Conservation (phyloP, 1,140 invertebrate genomes). For the Chrysomallon squamiferum region DNA sequence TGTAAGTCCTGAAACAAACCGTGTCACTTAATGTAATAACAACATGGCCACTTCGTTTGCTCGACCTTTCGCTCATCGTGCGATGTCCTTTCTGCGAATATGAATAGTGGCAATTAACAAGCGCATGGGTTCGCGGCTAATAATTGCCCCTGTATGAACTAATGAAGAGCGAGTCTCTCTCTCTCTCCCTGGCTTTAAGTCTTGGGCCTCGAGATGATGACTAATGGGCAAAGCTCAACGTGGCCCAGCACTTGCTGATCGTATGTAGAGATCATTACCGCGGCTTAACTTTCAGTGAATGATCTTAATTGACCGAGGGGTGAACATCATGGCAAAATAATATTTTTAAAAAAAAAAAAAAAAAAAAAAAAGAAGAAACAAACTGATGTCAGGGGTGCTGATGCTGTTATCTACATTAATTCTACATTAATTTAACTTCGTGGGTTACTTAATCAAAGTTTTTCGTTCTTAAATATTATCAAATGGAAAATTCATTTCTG, state of each 20-base stretch:
- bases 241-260: not conserved
- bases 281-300: too few species aligned
- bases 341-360: too few species aligned
- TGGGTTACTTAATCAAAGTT: too few species aligned
- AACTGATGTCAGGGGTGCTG: too few species aligned
- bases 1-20: slow-evolving; percentile 5
- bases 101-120: slow-evolving; percentile 10
- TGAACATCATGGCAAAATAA: too few species aligned
- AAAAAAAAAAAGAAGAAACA: too few species aligned
- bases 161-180: not conserved
- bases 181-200: too few species aligned
- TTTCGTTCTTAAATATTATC: too few species aligned
- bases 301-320: too few species aligned
- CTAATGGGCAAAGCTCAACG: not conserved
- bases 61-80: not conserved
- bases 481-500: too few species aligned
- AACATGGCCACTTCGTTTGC: not conserved
- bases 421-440: too few species aligned
- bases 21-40: slow-evolving; percentile 13
- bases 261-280: slow-evolving; percentile 5
- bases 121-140: not conserved
- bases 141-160: slow-evolving; percentile 7
- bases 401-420: too few species aligned
- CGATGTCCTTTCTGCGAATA: slow-evolving; percentile 7
- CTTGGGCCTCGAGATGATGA: not conserved